A percentile compares a stretch with the other conserved stretches of the same genome.
Evolutionary conservation across 2,113 vertebrate species (phyloP).

Genomic region (Centropus bengalensis): DNA sequence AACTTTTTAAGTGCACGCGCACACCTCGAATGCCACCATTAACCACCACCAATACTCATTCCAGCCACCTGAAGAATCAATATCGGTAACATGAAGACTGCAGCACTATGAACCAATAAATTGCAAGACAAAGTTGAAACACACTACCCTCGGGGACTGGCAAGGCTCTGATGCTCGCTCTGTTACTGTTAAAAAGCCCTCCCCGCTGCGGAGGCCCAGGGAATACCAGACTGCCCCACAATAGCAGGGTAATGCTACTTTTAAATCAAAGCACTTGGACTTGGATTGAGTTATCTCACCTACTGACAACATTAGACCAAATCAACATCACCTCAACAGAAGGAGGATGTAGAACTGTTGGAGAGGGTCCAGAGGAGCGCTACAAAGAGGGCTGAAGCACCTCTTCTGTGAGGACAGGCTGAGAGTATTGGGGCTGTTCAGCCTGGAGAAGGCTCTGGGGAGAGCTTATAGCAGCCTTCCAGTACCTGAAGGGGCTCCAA

Average conservation of each 20-base stretch:
- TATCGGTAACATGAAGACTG: neutral
- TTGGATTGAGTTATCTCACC: too few species aligned
- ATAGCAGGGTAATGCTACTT: neutral
- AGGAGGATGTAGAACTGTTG: too few species aligned
- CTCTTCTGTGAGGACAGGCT: too few species aligned
- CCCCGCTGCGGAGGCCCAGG: neutral
- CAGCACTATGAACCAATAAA: neutral
- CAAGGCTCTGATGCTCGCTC: neutral
- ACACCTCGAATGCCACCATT: neutral
- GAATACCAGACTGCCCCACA: neutral
- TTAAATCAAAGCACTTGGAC: too few species aligned
- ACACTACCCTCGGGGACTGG: neutral
- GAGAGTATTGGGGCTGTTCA: too few species aligned
- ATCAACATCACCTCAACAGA: neutral
- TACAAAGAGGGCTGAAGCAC: too few species aligned
- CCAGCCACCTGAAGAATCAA: neutral
- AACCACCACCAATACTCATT: neutral
- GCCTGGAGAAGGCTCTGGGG: too few species aligned
- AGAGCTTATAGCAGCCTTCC: too few species aligned
- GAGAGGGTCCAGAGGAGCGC: too few species aligned
- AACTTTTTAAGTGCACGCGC: rapidly evolving
- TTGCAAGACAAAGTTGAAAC: neutral
- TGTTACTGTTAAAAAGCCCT: neutral
- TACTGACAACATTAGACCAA: neutral
- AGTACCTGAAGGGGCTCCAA: too few species aligned